Evolutionary conservation across 2,113 vertebrate species (phyloP), one percentile per base, ranked within the genome.

Genomic region (Labeo rohita): DNA sequence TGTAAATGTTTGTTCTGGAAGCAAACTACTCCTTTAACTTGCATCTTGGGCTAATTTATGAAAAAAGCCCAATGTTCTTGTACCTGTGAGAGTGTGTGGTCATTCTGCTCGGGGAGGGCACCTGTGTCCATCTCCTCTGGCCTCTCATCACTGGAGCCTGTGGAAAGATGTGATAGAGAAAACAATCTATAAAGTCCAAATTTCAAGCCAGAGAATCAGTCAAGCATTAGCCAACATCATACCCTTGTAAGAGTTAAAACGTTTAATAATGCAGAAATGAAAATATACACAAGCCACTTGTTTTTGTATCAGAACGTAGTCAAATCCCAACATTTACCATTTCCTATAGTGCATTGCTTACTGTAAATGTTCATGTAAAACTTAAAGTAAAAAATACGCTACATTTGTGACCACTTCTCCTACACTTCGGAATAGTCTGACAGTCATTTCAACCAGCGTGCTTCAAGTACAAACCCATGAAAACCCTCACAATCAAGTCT

Each of bases 101-200:
- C 74, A 13, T 56, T 89, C 4, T 83, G 87, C 80, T 94, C 91
- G 88, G 89, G 59, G 4, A 83, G 68, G 2, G 87, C 88, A 59
- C 85, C 86, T 43, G 88, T 93, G 86, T 94, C 93, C 93, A 93
- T 93, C 88, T 93, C 90, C 84, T 94, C 94, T 82, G 90, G 87
- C 72, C 88, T 89, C 89, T 93, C 91, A 83, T 93, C 90, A 87
- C 86, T 84, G 82, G 93, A 88, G 83, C 88, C 93, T 94, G 80
- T 52, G n/a, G 12, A 84, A 63, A 56, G 50, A 54, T 70, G 15
- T 16, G 2, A 56, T 18, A 70, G 36, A 4, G 66, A 72, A 73
- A 72, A 45, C 39, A 45, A 45, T 45, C 1, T 0, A 45, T 21
- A n/a, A 73, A 73, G 70, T 73, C 18, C 39, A 45, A 4, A 2